phyloP scores from a whole-genome alignment of 2,113 vertebrate species.

The Tychaedon coryphoeus region DNA sequence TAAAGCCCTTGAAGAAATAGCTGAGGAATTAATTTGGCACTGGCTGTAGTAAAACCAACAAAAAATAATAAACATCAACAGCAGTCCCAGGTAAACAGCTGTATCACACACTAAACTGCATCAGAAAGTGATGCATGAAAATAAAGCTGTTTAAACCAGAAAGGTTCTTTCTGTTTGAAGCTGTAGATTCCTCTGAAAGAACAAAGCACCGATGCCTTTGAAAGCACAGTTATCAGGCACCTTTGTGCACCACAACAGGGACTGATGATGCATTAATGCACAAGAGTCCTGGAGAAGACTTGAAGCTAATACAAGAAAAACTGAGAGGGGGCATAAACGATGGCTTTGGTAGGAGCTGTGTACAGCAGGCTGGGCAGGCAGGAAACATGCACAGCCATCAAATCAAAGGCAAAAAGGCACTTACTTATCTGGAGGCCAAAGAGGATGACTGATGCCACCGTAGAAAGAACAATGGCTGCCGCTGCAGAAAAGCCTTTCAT shows the following conservation, averaged over 20 bases:
- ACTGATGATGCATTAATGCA: rapidly evolving
- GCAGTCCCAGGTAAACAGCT: background rate
- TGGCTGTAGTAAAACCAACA: background rate
- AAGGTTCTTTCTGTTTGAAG: background rate
- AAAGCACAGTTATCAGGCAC: background rate
- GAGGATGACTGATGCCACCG: constrained; percentile 87
- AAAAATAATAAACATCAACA: background rate
- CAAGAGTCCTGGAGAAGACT: background rate
- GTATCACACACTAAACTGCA: background rate
- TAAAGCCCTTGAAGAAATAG: background rate
- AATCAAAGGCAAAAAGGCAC: constrained; percentile 46
- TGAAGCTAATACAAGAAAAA: background rate
- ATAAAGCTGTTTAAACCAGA: background rate
- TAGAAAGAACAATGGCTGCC: constrained; percentile 95
- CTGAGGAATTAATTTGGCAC: background rate
- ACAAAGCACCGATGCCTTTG: rapidly evolving
- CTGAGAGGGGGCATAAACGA: background rate
- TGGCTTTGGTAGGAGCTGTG: background rate
- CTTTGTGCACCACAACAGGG: background rate
- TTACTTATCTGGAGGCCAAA: constrained; percentile 96
- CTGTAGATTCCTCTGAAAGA: background rate
- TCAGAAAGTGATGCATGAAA: background rate
- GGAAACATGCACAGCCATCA: rapidly evolving
- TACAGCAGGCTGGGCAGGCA: background rate
- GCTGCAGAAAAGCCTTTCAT: constrained; percentile 99